Evolutionary conservation across 1,140 invertebrate genomes (phyloP).

Genomic region (Drosophila suzukii): DNA sequence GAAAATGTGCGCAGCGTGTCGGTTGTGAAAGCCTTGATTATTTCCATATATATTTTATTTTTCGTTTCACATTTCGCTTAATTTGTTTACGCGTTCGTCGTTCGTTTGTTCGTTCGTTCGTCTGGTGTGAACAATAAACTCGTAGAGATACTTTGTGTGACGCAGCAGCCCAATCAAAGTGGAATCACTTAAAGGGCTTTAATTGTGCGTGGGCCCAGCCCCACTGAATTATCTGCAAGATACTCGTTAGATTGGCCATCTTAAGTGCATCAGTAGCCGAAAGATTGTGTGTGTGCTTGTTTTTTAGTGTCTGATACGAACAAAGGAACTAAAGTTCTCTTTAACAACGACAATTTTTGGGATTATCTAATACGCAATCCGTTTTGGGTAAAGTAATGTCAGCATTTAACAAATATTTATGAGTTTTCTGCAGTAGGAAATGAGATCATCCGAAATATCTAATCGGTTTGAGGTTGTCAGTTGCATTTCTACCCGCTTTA

Average conservation of each 20-base stretch:
- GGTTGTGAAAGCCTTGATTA: conserved; percentile 52
- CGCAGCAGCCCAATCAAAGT: conserved; percentile 41
- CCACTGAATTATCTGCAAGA: conserved; percentile 42
- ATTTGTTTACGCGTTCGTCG: conserved; percentile 48
- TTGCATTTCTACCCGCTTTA: conserved; percentile 19
- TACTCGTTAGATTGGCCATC: conserved; percentile 48
- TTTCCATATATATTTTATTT: conserved; percentile 46
- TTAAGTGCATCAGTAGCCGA: conserved; percentile 38
- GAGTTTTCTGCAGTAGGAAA: conserved; percentile 67
- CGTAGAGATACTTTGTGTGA: conserved; percentile 24
- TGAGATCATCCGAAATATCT: conserved; percentile 53
- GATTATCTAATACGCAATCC: conserved; percentile 53
- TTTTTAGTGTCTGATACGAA: conserved; percentile 35
- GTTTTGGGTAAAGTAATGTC: conserved; percentile 31
- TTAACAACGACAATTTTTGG: conserved; percentile 23
- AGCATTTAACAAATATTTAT: conserved; percentile 12
- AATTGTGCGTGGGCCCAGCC: conserved; percentile 56
- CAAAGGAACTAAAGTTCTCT: conserved; percentile 42
- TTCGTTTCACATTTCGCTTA: conserved; percentile 49
- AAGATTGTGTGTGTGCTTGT: conserved; percentile 13
- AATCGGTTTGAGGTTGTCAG: conserved; percentile 9
- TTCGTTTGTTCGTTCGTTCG: conserved; percentile 3
- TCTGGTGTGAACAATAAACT: conserved; percentile 26
- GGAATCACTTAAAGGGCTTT: conserved; percentile 22
- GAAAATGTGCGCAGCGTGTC: conserved; percentile 75